Evolutionary conservation across 2,113 vertebrate species (phyloP), one percentile per base, ranked within the genome.

Genomic region (Poeciliopsis retropinna): DNA sequence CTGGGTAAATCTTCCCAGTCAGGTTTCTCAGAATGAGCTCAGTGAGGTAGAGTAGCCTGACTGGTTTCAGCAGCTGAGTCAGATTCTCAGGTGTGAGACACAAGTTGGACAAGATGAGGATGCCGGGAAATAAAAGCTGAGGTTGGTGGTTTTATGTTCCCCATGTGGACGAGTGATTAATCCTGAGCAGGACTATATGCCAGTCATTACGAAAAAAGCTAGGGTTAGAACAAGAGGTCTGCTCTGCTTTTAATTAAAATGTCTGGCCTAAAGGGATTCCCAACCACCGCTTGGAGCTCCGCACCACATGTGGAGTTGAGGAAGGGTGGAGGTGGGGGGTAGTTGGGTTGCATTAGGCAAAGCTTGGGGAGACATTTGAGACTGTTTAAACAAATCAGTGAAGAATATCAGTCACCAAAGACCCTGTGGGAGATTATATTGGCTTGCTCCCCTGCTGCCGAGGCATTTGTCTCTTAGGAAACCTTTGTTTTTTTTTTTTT

Each of bases 311-410:
- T 89, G 84, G 67, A 79, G 74, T 17, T 30, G 4, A 61, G 32
- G 64, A 61, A 69, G 76, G 54, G 67, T 37, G 75, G 61, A 10
- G 0, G 34, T 11, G 9, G 34, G 34, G 44, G 1, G 15, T 47
- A 17, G 70, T 4, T 47, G 73, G 47, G 62, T 64, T 67, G 65
- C 67, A 65, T 70, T 69, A 67, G 60, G 54, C 66, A 72, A 67
- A 44, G 78, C 44, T 67, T 30, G 66, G 41, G 69, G 64, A 79
- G 91, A 89, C 73, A 93, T 92, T 91, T 81, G 90, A 92, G 79
- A 90, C 90, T 91, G 86, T 92, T 91, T 87, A 93, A 94, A 93
- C 92, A 94, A 92, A 92, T 92, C 90, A 92, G 84, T 67, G 76
- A 75, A 57, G 72, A 91, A 82, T 87, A 93, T 92, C 88, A 87